Evolutionary conservation across 2,113 vertebrate genomes (phyloP).

Genomic region (Nanorana parkeri): DNA sequence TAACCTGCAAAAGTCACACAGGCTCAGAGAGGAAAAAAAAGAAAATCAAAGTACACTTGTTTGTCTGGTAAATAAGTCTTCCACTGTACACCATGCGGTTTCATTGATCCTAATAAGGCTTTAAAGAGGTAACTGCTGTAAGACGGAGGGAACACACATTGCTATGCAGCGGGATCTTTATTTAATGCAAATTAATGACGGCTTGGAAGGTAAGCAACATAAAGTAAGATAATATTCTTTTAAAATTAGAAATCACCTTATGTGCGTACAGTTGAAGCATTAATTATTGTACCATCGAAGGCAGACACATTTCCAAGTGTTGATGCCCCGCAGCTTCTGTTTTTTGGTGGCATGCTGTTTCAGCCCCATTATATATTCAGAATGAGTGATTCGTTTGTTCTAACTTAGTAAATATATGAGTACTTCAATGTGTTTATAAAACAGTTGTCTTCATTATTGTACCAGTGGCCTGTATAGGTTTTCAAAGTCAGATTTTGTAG

Average conservation of each 20-base stretch:
- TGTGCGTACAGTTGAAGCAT: slow-evolving; percentile 7
- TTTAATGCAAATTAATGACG: slow-evolving; percentile 17
- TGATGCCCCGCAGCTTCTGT: slow-evolving; percentile 15
- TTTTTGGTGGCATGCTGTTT: slow-evolving; percentile 4
- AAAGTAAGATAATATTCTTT: slow-evolving; percentile 5
- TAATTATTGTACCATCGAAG: background rate
- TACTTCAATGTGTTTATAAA: too few species aligned
- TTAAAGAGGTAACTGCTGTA: background rate
- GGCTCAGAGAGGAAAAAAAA: background rate
- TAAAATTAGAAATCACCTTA: background rate
- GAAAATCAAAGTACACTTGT: background rate
- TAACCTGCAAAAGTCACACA: background rate
- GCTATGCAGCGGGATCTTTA: background rate
- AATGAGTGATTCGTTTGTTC: slow-evolving; percentile 5
- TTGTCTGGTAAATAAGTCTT: slow-evolving; percentile 29
- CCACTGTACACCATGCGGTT: background rate
- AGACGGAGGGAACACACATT: background rate
- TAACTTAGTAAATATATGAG: background rate
- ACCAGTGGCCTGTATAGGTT: too few species aligned
- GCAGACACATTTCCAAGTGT: background rate
- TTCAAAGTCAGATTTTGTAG: too few species aligned
- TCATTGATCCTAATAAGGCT: slow-evolving; percentile 19
- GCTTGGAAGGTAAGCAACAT: background rate
- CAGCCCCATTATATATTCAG: background rate
- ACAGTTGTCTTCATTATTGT: too few species aligned